Evolutionary conservation across 1,140 invertebrate species (phyloP).

Genomic region (Teleopsis dalmanni): DNA sequence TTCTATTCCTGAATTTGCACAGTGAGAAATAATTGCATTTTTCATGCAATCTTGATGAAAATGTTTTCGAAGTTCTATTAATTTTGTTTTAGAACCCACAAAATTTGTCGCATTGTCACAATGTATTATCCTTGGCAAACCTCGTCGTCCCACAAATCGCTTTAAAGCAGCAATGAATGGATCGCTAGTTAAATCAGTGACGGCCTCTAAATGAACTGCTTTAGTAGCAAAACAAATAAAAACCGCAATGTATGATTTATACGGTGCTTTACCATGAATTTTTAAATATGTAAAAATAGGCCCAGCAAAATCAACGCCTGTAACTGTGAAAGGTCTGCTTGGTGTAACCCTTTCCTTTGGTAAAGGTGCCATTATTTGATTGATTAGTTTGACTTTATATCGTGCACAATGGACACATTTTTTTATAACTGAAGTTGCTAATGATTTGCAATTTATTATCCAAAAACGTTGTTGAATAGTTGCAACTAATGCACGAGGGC

Average conservation of each 20-base stretch:
- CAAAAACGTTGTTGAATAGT: not conserved
- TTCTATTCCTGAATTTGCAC: no score
- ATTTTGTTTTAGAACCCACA: no score
- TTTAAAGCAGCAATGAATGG: constrained; percentile 34
- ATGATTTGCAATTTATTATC: not conserved
- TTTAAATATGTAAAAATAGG: not conserved
- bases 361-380: constrained; percentile 1
- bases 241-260: not conserved
- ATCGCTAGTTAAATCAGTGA: constrained; percentile 29
- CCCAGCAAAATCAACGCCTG: constrained; percentile 1
- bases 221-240: constrained; percentile 30
- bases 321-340: not conserved
- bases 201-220: constrained; percentile 45
- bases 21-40: no score
- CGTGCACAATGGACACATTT: not conserved
- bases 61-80: no score
- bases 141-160: constrained; percentile 28
- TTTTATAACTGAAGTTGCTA: not conserved
- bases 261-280: not conserved
- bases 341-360: not conserved
- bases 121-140: constrained; percentile 20
- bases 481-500: not conserved
- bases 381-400: not conserved
- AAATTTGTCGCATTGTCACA: constrained; percentile 31
- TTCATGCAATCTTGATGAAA: no score